Percentiles rank a stretch among this genome's conserved stretches.
These are phyloP conservation scores for Dasypolia templi DNA, from an alignment of 2,888 invertebrate genomes.

Conservation along the genomic window DNA sequence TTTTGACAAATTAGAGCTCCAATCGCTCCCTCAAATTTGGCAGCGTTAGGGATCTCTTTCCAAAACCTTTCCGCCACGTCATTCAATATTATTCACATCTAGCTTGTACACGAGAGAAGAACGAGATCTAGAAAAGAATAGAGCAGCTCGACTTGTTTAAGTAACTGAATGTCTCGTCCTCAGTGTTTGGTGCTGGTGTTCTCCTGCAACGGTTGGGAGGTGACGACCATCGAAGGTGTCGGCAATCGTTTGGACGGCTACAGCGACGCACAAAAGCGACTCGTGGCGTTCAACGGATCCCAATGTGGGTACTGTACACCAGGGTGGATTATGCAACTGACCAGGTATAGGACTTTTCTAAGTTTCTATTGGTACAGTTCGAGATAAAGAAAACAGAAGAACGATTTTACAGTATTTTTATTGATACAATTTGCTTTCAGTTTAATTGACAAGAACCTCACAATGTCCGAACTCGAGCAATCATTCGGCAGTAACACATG, in stretches of 20 bases:
- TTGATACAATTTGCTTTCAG: constrained; percentile 74
- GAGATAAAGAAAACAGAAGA: not conserved
- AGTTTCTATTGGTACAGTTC: not conserved
- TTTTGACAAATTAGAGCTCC: not conserved
- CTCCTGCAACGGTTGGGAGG: constrained; percentile 92
- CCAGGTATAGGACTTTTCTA: constrained; percentile 83
- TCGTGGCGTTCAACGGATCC: constrained; percentile 91
- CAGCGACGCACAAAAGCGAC: constrained; percentile 91
- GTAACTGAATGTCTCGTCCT: not conserved
- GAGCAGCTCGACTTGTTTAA: not conserved
- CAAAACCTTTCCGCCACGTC: not conserved
- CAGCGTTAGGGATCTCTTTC: too few species aligned
- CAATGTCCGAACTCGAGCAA: constrained; percentile 93
- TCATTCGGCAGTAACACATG: constrained; percentile 95
- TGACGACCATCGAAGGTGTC: constrained; percentile 93
- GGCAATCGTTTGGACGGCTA: constrained; percentile 91
- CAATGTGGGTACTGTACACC: constrained; percentile 95
- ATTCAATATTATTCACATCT: not conserved
- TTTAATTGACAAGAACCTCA: constrained; percentile 88
- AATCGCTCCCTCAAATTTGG: not conserved
- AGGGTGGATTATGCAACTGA: constrained; percentile 94
- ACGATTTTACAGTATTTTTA: not conserved
- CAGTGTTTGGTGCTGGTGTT: constrained; percentile 90
- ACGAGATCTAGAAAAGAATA: not conserved
- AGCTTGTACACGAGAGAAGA: not conserved